Evolutionary conservation across 2,113 vertebrate genomes (phyloP), one percentile per base, ranked within the genome.

Genomic region (Neotoma lepida): DNA sequence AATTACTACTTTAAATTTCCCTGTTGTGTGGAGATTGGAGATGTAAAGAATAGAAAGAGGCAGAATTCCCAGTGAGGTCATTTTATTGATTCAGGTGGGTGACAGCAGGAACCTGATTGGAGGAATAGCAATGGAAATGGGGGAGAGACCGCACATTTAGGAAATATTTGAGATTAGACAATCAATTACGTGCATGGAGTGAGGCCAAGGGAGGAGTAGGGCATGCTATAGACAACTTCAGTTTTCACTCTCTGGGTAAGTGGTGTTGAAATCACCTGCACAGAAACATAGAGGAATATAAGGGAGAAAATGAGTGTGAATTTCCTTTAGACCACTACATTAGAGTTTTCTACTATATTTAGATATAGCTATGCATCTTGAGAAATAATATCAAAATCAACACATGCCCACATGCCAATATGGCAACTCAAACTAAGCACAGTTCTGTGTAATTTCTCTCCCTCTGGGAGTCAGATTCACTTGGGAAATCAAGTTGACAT

Each of bases 181-280:
- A 14, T 77, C 26, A 86, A 68, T 74, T 33, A 87, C 58, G 39
- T 81, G 15, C 39, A 13, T 22, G 6, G 64, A 85, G 9, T 90
- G 41, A 80, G 5, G 10, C 24, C 63, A 68, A 58, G 18, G 33
- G n/a, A 86, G 14, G 71, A 66, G 22, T 33, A 81, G 30, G 14
- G 49, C 20, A 46, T 88, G 30, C 26, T 10, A 46, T 35, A 90
- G 2, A 41, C 56, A 56, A 39, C 39, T 39, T 41, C 15, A 44
- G 66, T 6, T 26, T 61, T 46, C 64, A 73, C n/a, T 22, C 84
- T 39, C 84, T 91, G 73, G 56, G 18, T 58, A 58, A 6, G 9
- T 88, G 26, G 26, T 86, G 44, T n/a, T n/a, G 35, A 93, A 86
- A 88, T 86, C 61, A 90, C 30, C 64, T 91, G 44, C 51, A 80